Conservation (phyloP, 2,797 vertebrate genomes). For the Apogon talboti region DNA sequence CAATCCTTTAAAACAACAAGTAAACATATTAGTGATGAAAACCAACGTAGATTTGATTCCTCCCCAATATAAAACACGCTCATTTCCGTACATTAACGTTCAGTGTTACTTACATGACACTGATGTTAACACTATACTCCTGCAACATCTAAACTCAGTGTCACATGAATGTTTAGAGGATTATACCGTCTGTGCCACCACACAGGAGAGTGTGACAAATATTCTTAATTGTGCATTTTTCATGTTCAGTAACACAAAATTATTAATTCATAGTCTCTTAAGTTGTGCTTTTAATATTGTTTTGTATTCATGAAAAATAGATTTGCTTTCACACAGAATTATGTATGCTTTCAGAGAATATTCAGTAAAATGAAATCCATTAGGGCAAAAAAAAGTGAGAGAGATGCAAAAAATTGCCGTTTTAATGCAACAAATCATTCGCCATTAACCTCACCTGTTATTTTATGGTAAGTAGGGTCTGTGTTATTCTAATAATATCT, state of each 20-base stretch:
- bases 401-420: constrained; percentile 78
- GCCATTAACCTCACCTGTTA: constrained; percentile 83
- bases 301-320: constrained; percentile 76
- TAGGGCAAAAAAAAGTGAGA: constrained; percentile 72
- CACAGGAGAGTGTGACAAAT: constrained; percentile 35
- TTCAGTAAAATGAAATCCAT: constrained; percentile 83
- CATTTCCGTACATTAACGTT: background rate
- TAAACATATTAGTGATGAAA: background rate
- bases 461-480: constrained; percentile 80
- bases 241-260: constrained; percentile 59
- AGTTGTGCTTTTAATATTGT: constrained; percentile 76
- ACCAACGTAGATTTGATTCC: background rate
- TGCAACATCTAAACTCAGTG: background rate
- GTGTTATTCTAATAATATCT: constrained; percentile 72
- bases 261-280: constrained; percentile 73
- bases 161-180: background rate
- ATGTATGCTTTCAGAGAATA: constrained; percentile 76
- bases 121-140: background rate
- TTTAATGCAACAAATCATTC: constrained; percentile 83
- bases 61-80: background rate
- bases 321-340: constrained; percentile 73
- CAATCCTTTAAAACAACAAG: background rate
- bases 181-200: constrained; percentile 9
- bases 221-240: constrained; percentile 57
- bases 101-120: background rate